Evolutionary conservation across 64 coral and sea anemone species (phyloP).

Genomic region (Pachyseris speciosa): DNA sequence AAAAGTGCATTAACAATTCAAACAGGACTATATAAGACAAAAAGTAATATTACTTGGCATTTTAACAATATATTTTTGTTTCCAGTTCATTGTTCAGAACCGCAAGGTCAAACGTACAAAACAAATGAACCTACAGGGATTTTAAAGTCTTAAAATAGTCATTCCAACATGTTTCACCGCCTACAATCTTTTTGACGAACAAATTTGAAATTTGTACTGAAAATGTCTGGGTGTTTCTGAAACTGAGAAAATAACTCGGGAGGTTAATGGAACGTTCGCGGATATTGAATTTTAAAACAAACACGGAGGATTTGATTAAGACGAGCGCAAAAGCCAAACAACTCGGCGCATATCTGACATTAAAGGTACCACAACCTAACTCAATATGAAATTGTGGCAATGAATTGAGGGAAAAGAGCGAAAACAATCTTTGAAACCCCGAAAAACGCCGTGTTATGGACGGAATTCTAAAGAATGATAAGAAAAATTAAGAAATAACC

Average conservation of each 20-base stretch:
- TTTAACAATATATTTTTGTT: neutral
- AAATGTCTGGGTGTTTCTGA: neutral
- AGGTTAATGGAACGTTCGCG: neutral
- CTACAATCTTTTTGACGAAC: neutral
- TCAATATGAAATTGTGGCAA: neutral
- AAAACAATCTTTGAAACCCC: neutral
- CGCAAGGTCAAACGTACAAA: neutral
- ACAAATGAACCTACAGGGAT: neutral
- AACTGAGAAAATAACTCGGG: neutral
- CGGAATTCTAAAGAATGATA: neutral
- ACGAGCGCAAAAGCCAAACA: neutral
- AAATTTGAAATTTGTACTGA: neutral
- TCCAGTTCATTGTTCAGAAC: neutral
- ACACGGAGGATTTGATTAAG: neutral
- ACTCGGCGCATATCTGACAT: neutral
- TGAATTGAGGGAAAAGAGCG: neutral
- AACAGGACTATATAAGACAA: neutral
- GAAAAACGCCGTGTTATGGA: neutral
- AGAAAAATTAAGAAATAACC: neutral
- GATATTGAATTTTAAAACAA: conserved; percentile 28
- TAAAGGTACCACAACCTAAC: neutral
- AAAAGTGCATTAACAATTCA: neutral
- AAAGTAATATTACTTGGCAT: neutral
- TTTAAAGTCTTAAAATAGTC: neutral
- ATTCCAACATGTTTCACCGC: too few relatives aligned